phyloP scores from a whole-genome alignment of 2,113 vertebrate species.

The Rhabdornis inornatus region DNA sequence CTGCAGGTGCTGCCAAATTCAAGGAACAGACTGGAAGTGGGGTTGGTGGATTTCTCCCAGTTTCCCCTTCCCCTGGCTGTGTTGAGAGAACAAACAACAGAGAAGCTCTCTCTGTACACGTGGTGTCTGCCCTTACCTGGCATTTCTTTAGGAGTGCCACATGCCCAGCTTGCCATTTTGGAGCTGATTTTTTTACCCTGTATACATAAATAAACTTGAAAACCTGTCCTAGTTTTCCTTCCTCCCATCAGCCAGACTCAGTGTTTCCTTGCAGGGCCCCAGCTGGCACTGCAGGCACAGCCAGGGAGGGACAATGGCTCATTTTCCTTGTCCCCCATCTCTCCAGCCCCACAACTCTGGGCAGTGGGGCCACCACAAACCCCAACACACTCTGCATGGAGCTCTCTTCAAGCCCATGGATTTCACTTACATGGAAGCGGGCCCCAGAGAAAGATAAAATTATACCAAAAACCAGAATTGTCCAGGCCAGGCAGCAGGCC shows the following conservation, averaged over 20 bases:
- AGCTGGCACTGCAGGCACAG: neutral
- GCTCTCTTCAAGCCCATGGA: neutral
- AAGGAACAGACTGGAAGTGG: fast-evolving
- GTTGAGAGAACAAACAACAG: neutral
- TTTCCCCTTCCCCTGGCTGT: neutral
- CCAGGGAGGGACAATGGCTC: neutral
- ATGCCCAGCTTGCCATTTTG: neutral
- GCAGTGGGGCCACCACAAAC: neutral
- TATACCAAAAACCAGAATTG: no score
- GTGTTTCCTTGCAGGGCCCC: neutral
- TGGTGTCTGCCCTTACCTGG: neutral
- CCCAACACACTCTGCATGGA: fast-evolving
- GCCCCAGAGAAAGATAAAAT: neutral
- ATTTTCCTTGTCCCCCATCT: fast-evolving
- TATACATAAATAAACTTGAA: neutral
- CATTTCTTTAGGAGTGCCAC: neutral
- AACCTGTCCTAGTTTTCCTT: neutral
- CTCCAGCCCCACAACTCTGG: neutral
- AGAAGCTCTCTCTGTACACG: neutral
- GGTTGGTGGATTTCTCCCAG: neutral
- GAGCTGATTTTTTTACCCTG: neutral
- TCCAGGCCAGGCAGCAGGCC: neutral
- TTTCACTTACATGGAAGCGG: neutral
- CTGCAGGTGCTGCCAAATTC: neutral
- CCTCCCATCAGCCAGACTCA: neutral